Conservation (phyloP, 2,797 vertebrate genomes). For the Cirrhinus molitorella region DNA sequence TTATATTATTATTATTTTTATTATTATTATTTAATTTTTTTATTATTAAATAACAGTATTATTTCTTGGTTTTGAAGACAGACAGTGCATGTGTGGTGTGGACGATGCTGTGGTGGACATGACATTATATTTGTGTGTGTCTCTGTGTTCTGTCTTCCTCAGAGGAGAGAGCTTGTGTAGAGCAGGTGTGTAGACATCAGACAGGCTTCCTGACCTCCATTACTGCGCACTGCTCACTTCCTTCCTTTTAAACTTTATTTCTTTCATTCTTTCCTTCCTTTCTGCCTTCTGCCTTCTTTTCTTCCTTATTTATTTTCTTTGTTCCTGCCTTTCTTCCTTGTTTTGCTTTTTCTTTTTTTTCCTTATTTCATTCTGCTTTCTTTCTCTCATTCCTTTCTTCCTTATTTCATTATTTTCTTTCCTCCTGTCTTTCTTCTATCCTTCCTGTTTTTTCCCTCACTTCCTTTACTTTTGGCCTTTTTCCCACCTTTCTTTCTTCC, state of each 20-base stretch:
- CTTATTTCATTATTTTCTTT: neutral
- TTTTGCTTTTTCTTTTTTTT: neutral
- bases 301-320: slow-evolving; percentile 42
- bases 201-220: slow-evolving; percentile 78
- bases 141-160: slow-evolving; percentile 84
- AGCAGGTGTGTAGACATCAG: slow-evolving; percentile 84
- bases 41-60: no score
- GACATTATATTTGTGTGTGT: no score
- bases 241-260: slow-evolving; percentile 24
- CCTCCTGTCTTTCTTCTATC: rapidly evolving
- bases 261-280: neutral
- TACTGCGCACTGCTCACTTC: slow-evolving; percentile 25
- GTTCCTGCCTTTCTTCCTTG: slow-evolving; percentile 32
- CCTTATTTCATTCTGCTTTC: neutral
- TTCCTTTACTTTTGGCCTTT: neutral
- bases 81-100: no score
- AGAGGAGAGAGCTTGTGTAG: slow-evolving; percentile 80
- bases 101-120: no score
- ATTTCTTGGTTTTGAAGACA: no score
- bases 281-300: neutral
- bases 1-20: no score
- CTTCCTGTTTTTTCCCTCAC: neutral
- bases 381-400: neutral
- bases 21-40: no score
- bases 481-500: neutral